Conservation (phyloP, 2,113 vertebrate genomes). For the cat (Felis catus) region DNA sequence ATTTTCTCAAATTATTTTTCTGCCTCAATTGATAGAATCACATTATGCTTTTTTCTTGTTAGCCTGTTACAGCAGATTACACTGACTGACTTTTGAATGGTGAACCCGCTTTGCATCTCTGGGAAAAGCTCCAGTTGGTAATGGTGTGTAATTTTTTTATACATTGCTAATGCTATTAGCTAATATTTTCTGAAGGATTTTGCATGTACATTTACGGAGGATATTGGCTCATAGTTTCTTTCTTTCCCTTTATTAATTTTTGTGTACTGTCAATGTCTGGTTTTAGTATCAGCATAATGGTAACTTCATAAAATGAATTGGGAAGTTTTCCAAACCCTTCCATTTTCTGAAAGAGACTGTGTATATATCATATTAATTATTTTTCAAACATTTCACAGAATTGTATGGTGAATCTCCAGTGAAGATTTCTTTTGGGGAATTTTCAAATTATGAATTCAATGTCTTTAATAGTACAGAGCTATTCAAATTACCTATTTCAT, state of each 20-base stretch:
- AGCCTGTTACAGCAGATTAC: neutral
- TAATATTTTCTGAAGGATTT: neutral
- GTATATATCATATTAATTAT: neutral
- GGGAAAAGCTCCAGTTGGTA: neutral
- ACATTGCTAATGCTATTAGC: neutral
- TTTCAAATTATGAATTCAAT: conserved; percentile 1
- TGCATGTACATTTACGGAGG: neutral
- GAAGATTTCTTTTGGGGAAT: neutral
- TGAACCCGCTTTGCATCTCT: neutral
- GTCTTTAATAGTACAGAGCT: neutral
- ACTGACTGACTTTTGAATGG: neutral
- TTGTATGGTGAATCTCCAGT: neutral
- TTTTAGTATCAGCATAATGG: neutral
- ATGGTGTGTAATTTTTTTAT: neutral
- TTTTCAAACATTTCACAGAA: neutral
- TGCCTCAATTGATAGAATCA: neutral
- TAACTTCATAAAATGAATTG: neutral
- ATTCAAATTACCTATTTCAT: neutral
- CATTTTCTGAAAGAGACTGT: neutral
- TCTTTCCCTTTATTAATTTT: neutral
- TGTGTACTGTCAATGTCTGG: neutral
- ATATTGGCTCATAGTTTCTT: neutral
- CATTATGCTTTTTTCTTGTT: neutral
- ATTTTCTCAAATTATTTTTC: neutral
- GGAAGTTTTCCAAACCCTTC: neutral